Percentiles rank a stretch among this genome's conserved stretches.
Evolutionary conservation across 30 jellyfish, hydroid and myxozoan genomes (phyloP).

Genomic region (Aurelia sp.): DNA sequence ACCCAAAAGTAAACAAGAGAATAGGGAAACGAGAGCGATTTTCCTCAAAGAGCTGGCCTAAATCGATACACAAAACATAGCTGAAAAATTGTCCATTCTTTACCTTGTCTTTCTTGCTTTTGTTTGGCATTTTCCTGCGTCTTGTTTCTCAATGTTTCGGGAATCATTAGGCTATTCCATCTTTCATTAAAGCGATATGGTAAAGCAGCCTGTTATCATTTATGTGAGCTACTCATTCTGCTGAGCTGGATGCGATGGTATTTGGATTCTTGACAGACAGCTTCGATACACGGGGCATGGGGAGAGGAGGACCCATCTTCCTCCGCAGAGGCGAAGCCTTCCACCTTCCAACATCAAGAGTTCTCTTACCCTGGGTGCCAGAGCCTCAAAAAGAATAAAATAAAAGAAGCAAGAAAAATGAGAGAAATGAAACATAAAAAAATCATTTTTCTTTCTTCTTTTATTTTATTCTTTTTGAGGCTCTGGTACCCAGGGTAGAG

Average conservation of each 20-base stretch:
- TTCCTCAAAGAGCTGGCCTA: background rate
- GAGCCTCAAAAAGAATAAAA: no score
- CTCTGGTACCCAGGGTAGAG: no score
- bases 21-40: background rate
- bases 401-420: no score
- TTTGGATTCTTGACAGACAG: constrained; percentile 25
- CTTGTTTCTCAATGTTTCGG: background rate
- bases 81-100: constrained; percentile 34
- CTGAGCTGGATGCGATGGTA: constrained; percentile 8
- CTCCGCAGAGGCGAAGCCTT: background rate
- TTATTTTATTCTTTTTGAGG: no score
- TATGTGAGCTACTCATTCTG: no score
- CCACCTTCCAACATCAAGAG: no score
- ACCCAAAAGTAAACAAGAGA: background rate
- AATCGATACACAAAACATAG: background rate
- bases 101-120: constrained; percentile 94
- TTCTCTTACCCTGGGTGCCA: no score
- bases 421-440: no score
- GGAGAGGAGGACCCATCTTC: constrained; percentile 6
- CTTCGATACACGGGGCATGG: constrained; percentile 38
- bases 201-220: constrained; percentile 12
- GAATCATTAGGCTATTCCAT: constrained; percentile 9
- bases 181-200: constrained; percentile 9
- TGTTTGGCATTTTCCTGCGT: constrained; percentile 85
- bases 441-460: no score